Evolutionary conservation across 2,113 vertebrate species (phyloP).

Genomic region (Eulacestoma nigropectus): DNA sequence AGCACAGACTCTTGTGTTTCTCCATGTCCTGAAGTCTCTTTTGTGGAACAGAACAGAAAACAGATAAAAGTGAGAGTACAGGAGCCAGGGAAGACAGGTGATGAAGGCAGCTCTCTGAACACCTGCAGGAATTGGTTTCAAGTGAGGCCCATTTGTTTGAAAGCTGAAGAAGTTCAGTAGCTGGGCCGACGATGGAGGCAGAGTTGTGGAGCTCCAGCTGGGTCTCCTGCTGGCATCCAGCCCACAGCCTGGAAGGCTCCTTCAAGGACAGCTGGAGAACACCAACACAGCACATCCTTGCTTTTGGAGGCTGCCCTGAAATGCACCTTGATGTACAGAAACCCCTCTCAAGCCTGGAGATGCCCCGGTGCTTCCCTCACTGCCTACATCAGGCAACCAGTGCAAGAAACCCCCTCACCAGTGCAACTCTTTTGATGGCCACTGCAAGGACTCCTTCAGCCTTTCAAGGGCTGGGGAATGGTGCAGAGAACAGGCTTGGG

Average conservation of each 20-base stretch:
- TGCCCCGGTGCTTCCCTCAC: background rate
- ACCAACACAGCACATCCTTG: background rate
- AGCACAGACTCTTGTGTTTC: background rate
- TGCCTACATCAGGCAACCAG: background rate
- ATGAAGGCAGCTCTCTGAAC: background rate
- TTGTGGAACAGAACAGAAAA: background rate
- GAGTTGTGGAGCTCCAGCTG: background rate
- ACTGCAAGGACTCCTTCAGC: background rate
- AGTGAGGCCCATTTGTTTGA: background rate
- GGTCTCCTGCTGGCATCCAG: background rate
- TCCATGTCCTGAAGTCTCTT: background rate
- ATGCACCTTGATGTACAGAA: accelerated
- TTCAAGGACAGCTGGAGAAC: background rate
- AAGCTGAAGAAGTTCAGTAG: background rate
- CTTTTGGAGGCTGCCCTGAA: background rate
- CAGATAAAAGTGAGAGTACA: background rate
- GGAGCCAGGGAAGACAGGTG: background rate
- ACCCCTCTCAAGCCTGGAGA: background rate
- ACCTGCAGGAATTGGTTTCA: background rate
- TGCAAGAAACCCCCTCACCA: background rate
- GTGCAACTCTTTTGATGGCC: background rate
- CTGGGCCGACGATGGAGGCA: background rate
- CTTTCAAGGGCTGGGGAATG: accelerated
- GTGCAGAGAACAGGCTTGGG: background rate
- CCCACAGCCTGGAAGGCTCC: background rate